These are phyloP conservation scores for Neostethus bicornis DNA, from an alignment of 2,797 vertebrate genomes.

Conservation along the genomic window DNA sequence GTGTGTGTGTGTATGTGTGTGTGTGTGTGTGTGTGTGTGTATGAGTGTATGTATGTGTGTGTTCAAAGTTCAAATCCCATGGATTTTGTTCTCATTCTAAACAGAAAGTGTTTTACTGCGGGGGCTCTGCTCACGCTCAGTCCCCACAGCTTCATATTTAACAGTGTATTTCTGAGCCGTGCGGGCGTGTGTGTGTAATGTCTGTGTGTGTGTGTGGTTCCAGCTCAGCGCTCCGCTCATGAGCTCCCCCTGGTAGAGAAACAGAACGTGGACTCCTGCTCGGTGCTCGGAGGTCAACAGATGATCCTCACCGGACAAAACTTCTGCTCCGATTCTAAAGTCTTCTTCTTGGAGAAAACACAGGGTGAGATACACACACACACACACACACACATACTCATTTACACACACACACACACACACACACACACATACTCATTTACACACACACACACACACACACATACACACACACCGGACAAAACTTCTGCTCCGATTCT, in stretches of 20 bases:
- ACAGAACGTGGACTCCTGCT: constrained; percentile 91
- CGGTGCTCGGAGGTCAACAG: constrained; percentile 91
- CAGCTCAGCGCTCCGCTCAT: constrained; percentile 96
- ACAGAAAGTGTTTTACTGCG: no score
- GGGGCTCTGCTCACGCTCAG: no score
- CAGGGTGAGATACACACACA: constrained; percentile 81
- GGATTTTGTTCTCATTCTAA: no score
- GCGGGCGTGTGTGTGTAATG: no score
- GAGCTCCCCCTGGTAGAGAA: constrained; percentile 96
- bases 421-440: background rate
- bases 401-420: background rate
- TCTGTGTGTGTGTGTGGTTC: constrained; percentile 29
- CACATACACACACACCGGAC: background rate
- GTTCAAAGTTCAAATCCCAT: no score
- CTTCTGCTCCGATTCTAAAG: constrained; percentile 97
- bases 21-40: no score
- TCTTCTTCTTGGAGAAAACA: constrained; percentile 94
- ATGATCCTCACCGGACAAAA: constrained; percentile 98
- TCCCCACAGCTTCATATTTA: no score
- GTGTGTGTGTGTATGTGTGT: no score
- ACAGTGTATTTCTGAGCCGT: no score
- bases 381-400: background rate
- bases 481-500: constrained; percentile 20
- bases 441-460: background rate
- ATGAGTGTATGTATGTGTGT: no score